A percentile compares a stretch with the other conserved stretches of the same genome.
Conservation (phyloP, 2,888 invertebrate genomes). For the Dioctria rufipes region DNA sequence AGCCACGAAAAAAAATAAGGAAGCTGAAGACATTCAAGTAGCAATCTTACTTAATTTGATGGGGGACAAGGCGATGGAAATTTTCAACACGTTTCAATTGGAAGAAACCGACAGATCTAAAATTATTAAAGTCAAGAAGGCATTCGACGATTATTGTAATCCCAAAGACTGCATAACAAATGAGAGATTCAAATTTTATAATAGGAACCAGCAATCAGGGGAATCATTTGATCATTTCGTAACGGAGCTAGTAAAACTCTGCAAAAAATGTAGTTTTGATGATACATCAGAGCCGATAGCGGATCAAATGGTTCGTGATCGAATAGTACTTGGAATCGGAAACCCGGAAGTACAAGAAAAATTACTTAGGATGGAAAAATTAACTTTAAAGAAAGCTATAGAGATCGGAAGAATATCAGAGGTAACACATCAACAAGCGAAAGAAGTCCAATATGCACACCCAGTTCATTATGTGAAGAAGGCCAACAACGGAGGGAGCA, state of each 20-base stretch:
- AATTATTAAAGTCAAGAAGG: neutral
- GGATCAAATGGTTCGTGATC: too few relatives aligned
- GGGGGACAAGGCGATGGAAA: neutral
- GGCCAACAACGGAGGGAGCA: neutral
- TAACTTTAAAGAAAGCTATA: constrained; percentile 3
- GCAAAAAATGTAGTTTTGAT: neutral
- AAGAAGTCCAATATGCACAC: constrained; percentile 44
- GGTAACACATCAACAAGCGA: constrained; percentile 32
- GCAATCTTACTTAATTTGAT: neutral
- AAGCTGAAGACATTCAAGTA: neutral
- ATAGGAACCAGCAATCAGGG: neutral
- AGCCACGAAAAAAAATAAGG: neutral
- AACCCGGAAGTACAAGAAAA: too few relatives aligned
- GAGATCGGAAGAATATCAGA: constrained; percentile 9
- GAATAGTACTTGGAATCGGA: too few relatives aligned
- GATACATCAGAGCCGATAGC: too few relatives aligned
- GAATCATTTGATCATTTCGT: neutral
- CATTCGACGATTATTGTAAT: neutral
- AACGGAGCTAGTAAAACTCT: neutral
- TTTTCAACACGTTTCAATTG: neutral
- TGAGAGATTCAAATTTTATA: neutral
- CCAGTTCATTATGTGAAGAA: constrained; percentile 17
- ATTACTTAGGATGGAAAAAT: constrained; percentile 15
- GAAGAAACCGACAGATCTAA: neutral
- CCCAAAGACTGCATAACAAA: neutral